Percentiles rank a stretch among this genome's conserved stretches.
These are phyloP conservation scores for Scolopax bukidnonensis DNA, from an alignment of 2,797 vertebrate genomes.

Conservation along the genomic window DNA sequence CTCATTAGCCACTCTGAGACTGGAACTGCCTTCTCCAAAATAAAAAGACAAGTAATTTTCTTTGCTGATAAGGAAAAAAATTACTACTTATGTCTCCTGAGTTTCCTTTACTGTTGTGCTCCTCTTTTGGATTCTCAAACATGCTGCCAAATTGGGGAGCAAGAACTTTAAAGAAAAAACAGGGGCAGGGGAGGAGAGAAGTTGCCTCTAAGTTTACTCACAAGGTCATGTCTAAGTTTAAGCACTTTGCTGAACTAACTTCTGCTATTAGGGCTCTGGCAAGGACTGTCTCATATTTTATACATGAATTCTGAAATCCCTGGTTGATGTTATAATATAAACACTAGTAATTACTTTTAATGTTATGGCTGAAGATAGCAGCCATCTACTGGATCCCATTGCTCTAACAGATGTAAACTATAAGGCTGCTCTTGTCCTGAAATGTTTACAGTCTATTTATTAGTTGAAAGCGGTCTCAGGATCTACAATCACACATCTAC, in stretches of 20 bases:
- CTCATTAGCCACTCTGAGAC: not conserved
- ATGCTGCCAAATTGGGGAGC: not conserved
- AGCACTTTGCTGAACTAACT: slow-evolving; percentile 18
- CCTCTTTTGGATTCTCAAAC: not conserved
- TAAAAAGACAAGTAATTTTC: not conserved
- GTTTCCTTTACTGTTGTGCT: not conserved
- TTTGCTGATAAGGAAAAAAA: not conserved
- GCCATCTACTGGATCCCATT: not conserved
- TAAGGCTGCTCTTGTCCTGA: slow-evolving; percentile 7
- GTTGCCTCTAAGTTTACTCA: not conserved
- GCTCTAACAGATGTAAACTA: not conserved
- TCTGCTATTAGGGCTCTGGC: not conserved
- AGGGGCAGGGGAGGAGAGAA: not conserved
- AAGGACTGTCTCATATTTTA: slow-evolving; percentile 53
- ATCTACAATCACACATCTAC: not conserved
- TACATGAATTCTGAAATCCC: slow-evolving; percentile 36
- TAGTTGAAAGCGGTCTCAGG: not conserved
- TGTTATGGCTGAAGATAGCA: not conserved
- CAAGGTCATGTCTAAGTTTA: slow-evolving; percentile 6
- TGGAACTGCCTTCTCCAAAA: not conserved
- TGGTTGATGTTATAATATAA: slow-evolving; percentile 16
- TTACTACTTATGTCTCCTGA: not conserved
- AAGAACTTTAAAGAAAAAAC: not conserved
- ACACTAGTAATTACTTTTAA: slow-evolving; percentile 51
- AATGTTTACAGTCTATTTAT: slow-evolving; percentile 9